A percentile compares a stretch with the other conserved stretches of the same genome.
These are phyloP conservation scores for Diadophis punctatus DNA, from an alignment of 2,113 vertebrate genomes.

Conservation along the genomic window DNA sequence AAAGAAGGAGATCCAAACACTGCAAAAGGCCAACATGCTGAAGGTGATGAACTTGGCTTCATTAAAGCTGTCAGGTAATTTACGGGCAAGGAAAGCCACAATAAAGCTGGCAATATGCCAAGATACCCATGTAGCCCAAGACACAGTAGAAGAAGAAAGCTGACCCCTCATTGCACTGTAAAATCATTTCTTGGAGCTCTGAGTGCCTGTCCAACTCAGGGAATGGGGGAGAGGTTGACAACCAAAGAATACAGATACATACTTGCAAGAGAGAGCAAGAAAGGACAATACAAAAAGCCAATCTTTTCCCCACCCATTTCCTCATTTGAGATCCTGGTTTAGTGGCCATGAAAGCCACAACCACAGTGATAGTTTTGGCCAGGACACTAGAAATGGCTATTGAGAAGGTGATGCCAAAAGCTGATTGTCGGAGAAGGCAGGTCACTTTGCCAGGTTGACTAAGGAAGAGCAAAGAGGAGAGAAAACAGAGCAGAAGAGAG, in stretches of 20 bases:
- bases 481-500: neutral
- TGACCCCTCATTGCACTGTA: neutral
- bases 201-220: neutral
- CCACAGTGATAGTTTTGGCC: neutral
- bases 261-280: neutral
- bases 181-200: neutral
- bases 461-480: neutral
- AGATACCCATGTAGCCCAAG: neutral
- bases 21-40: neutral
- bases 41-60: neutral
- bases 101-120: neutral
- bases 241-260: neutral
- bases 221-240: neutral
- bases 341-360: neutral
- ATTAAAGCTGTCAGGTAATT: neutral
- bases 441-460: neutral
- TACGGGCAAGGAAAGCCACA: neutral
- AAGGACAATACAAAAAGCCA: neutral
- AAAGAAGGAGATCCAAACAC: neutral
- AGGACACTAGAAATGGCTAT: neutral
- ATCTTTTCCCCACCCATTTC: neutral
- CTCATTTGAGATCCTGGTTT: neutral
- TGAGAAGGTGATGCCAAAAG: neutral
- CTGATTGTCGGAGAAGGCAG: neutral
- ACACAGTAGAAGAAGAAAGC: neutral